phyloP scores from a whole-genome alignment of 2,113 vertebrate species.

The Cyanoderma ruficeps region DNA sequence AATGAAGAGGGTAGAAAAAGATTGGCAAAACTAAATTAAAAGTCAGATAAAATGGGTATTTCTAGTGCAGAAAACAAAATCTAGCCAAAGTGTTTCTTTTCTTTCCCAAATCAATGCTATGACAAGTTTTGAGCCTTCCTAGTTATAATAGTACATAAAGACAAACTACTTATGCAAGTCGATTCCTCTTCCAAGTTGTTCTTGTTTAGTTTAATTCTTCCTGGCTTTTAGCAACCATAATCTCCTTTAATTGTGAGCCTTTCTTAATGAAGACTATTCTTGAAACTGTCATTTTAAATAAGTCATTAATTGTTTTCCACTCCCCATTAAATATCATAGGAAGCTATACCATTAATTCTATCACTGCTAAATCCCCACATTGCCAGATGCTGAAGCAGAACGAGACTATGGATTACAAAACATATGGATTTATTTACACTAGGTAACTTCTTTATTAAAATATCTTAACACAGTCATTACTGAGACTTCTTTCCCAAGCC shows the following conservation, averaged over 20 bases:
- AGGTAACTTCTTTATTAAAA: slow-evolving; percentile 76
- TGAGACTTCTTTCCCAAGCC: slow-evolving; percentile 70
- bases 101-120: background rate
- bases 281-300: slow-evolving; percentile 56
- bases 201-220: slow-evolving; percentile 6
- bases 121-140: background rate
- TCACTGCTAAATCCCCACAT: slow-evolving; percentile 37
- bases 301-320: slow-evolving; percentile 53
- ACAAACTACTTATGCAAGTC: background rate
- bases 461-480: slow-evolving; percentile 72
- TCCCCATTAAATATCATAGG: slow-evolving; percentile 47
- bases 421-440: slow-evolving; percentile 75
- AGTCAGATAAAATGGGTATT: background rate
- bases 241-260: slow-evolving; percentile 39
- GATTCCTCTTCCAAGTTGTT: background rate
- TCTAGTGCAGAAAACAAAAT: background rate
- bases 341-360: slow-evolving; percentile 54
- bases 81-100: background rate
- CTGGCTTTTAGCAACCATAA: slow-evolving; percentile 16
- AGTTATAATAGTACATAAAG: background rate
- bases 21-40: background rate
- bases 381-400: slow-evolving; percentile 66
- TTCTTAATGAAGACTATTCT: slow-evolving; percentile 34
- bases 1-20: background rate
- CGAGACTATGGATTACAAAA: slow-evolving; percentile 56